Evolutionary conservation across 1,140 invertebrate genomes (phyloP).

Genomic region (Nylanderia fulva): DNA sequence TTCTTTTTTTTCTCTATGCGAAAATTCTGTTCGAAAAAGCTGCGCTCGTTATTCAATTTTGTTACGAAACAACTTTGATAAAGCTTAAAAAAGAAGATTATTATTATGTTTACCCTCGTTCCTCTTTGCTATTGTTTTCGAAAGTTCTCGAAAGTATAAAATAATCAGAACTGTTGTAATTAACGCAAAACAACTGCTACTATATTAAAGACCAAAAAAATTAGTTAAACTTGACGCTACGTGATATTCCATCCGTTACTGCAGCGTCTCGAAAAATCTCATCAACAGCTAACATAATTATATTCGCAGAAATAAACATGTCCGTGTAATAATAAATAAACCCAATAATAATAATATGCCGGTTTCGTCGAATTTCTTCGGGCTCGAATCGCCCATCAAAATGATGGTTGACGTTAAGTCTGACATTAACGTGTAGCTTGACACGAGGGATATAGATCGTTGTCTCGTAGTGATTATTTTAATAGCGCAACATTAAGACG

Average conservation of each 20-base stretch:
- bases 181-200: too few relatives aligned
- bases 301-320: background rate
- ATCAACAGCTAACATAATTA: too few relatives aligned
- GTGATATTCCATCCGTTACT: too few relatives aligned
- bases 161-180: too few relatives aligned
- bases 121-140: too few relatives aligned
- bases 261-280: too few relatives aligned
- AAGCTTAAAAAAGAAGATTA: background rate
- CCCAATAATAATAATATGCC: too few relatives aligned
- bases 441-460: constrained; percentile 37
- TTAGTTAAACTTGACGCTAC: too few relatives aligned
- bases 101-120: background rate
- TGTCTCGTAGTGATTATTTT: constrained; percentile 53
- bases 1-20: constrained; percentile 17
- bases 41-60: constrained; percentile 13
- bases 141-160: too few relatives aligned
- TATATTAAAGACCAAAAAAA: too few relatives aligned
- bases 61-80: background rate
- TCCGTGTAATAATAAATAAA: background rate
- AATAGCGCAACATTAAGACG: constrained; percentile 58
- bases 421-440: constrained; percentile 33
- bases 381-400: too few relatives aligned
- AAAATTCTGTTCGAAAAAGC: constrained; percentile 4
- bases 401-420: background rate
- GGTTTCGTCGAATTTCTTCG: too few relatives aligned